phyloP scores from a whole-genome alignment of 2,888 invertebrate genomes.

The Panzeria rudis region DNA sequence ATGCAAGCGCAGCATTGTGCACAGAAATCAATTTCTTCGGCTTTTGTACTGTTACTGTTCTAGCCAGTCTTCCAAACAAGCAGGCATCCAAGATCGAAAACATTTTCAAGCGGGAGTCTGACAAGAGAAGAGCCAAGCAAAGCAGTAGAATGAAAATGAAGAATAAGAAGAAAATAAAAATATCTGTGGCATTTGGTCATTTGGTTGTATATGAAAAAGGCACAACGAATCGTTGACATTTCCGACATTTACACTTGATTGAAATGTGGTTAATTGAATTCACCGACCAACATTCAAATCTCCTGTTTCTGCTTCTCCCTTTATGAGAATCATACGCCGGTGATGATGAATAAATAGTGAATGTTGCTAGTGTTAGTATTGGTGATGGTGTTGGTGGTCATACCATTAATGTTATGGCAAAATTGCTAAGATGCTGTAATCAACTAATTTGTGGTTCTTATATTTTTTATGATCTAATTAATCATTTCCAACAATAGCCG shows the following conservation, averaged over 20 bases:
- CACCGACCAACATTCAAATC: slow-evolving; percentile 62
- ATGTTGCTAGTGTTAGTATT: slow-evolving; percentile 21
- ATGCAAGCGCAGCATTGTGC: slow-evolving; percentile 26
- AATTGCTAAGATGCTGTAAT: slow-evolving; percentile 68
- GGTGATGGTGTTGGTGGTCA: slow-evolving; percentile 53
- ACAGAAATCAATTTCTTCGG: slow-evolving; percentile 48
- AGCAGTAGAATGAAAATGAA: slow-evolving; percentile 3
- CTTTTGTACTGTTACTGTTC: slow-evolving; percentile 51
- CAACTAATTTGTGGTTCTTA: slow-evolving; percentile 69
- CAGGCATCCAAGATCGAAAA: slow-evolving; percentile 54
- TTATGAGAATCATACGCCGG: slow-evolving; percentile 31
- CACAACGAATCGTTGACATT: slow-evolving; percentile 76
- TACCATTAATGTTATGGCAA: slow-evolving; percentile 60
- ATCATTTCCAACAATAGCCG: slow-evolving; percentile 66
- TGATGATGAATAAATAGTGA: slow-evolving; percentile 30
- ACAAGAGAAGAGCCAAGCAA: slow-evolving; percentile 32
- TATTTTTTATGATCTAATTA: slow-evolving; percentile 69
- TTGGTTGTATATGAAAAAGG: slow-evolving; percentile 68
- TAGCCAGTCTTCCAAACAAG: slow-evolving; percentile 25
- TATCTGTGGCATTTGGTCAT: slow-evolving; percentile 69
- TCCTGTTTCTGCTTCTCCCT: slow-evolving; percentile 31
- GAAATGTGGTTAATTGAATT: slow-evolving; percentile 77
- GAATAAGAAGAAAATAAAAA: slow-evolving; percentile 1
- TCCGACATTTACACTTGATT: slow-evolving; percentile 76
- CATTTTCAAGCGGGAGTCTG: slow-evolving; percentile 46